A percentile compares a stretch with the other conserved stretches of the same genome.
Conservation (phyloP, 2,113 vertebrate species). For the Cinclus mexicanus region DNA sequence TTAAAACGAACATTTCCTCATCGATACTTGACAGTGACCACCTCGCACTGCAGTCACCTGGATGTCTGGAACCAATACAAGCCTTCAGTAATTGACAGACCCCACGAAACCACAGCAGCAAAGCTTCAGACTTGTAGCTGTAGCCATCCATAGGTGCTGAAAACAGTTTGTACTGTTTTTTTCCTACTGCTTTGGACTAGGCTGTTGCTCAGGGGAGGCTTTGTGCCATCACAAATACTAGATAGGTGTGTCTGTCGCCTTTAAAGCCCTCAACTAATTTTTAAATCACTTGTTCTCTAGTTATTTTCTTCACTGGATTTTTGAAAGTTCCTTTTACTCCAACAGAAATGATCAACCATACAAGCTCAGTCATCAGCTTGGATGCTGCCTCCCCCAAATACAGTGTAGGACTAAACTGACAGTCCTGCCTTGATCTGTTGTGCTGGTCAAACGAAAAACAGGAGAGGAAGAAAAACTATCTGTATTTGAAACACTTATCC, state of each 20-base stretch:
- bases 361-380: neutral
- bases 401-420: neutral
- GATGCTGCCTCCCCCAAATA: neutral
- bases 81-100: neutral
- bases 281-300: neutral
- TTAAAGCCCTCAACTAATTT: neutral
- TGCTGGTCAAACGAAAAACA: conserved; percentile 6
- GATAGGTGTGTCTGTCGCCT: neutral
- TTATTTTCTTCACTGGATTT: neutral
- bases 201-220: neutral
- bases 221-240: neutral
- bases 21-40: rapidly evolving
- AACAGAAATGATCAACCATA: neutral
- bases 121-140: neutral
- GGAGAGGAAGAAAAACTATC: neutral
- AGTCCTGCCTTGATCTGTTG: neutral
- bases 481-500: neutral
- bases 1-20: neutral
- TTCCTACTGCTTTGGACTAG: neutral
- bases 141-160: neutral
- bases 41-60: neutral
- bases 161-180: neutral
- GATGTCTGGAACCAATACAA: neutral
- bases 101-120: neutral
- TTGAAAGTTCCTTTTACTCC: neutral